A percentile compares a stretch with the other conserved stretches of the same genome.
Evolutionary conservation across 2,888 invertebrate genomes (phyloP).

Genomic region (Lepetodrilus schrolli): DNA sequence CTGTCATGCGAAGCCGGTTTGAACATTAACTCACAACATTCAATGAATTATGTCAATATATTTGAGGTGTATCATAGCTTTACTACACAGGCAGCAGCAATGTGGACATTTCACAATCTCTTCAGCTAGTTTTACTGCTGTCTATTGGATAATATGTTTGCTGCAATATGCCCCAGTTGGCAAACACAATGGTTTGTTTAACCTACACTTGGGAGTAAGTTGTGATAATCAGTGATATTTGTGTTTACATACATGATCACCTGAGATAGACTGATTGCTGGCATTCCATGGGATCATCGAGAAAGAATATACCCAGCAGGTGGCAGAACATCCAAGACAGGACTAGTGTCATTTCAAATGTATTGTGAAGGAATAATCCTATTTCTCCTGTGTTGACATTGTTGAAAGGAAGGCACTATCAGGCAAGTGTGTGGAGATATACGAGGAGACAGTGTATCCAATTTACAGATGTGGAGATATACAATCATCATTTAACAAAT

Average conservation of each 20-base stretch:
- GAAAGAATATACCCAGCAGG: not conserved
- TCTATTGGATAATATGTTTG: not conserved
- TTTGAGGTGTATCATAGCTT: too few species aligned
- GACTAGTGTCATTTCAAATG: too few species aligned
- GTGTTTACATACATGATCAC: not conserved
- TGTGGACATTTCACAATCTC: not conserved
- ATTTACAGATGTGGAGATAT: too few species aligned
- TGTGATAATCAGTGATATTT: not conserved
- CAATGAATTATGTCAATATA: not conserved
- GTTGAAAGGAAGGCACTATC: too few species aligned
- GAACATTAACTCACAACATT: too few species aligned
- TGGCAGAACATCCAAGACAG: too few species aligned
- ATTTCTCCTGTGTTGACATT: too few species aligned
- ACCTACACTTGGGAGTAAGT: not conserved
- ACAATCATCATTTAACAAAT: too few species aligned
- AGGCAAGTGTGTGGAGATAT: too few species aligned
- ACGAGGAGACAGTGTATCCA: too few species aligned
- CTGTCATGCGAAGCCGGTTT: too few species aligned
- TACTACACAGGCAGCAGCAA: not conserved
- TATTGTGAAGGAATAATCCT: too few species aligned
- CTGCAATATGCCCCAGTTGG: not conserved
- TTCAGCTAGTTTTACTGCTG: not conserved
- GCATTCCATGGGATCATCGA: not conserved
- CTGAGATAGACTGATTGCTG: not conserved
- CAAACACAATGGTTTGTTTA: not conserved